Evolutionary conservation across 2,797 vertebrate genomes (phyloP), one percentile per base, ranked within the genome.

Genomic region (Telmatherina bonti): DNA sequence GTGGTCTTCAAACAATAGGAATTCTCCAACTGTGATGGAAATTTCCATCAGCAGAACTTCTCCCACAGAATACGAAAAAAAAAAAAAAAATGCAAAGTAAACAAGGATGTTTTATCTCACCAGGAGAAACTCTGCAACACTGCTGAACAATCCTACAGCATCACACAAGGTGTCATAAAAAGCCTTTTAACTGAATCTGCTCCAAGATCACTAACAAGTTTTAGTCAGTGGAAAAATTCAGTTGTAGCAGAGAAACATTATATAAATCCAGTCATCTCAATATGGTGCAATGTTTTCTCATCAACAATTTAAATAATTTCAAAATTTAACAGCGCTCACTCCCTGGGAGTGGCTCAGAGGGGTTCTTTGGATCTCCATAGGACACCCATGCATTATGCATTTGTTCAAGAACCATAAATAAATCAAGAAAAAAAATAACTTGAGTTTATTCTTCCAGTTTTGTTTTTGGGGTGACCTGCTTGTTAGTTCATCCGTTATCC

Each of bases 341-440:
- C 49, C 24, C 41, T 36, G 60, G 72, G 65, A 62, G 6, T 59
- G 43, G 45, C 65, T 49, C 68, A 38, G 29, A 45, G 35, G 71
- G n/a, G 52, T 64, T 74, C 49, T 51, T 52, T 54, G 43, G 64
- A 59, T 75, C 67, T 79, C 67, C 75, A 67, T 35, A 33, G 72
- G 78, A 83, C 69, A 74, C 9, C 66, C 57, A 79, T 85, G 74
- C 72, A 62, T 91, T 68, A 86, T 89, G 71, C 71, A 85, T 73
- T 53, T 51, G 59, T 26, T 45, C 43, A 57, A 55, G 63, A 47
- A 55, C 16, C 7, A 83, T 76, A 67, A 90, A 83, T 76, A 87
- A 84, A 60, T 81, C 77, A 66, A 80, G 18, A 70, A 68, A 83
- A 87, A 89, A 67, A 86, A 79, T 87, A 79, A 83, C 85, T 55